phyloP scores from a whole-genome alignment of 92 coral and sea anemone genomes.

The Epizoanthus stellaris region DNA sequence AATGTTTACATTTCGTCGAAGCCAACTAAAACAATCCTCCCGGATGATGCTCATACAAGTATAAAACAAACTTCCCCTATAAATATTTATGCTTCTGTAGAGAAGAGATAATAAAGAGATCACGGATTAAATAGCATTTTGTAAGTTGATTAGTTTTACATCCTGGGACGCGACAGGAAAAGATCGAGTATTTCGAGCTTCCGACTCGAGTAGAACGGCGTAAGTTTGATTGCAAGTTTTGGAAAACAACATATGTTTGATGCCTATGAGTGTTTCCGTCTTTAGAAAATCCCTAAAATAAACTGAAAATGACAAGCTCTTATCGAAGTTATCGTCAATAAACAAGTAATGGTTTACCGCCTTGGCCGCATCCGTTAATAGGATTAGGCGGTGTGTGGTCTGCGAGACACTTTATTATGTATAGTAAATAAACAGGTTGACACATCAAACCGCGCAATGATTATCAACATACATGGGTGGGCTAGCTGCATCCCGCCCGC shows the following conservation, averaged over 20 bases:
- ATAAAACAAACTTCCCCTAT: constrained; percentile 69
- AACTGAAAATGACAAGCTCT: not conserved
- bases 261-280: not conserved
- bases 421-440: constrained; percentile 73
- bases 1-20: constrained; percentile 21
- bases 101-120: constrained; percentile 64
- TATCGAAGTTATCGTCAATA: constrained; percentile 35
- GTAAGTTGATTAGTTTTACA: constrained; percentile 56
- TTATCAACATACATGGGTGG: constrained; percentile 33
- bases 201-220: not conserved
- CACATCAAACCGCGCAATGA: constrained; percentile 52
- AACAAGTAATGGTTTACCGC: constrained; percentile 51
- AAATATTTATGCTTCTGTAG: constrained; percentile 70
- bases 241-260: constrained; percentile 6
- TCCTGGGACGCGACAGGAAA: constrained; percentile 18
- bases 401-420: constrained; percentile 64
- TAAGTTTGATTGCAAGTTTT: not conserved
- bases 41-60: constrained; percentile 57
- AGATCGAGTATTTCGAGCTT: not conserved
- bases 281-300: constrained; percentile 9
- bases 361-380: constrained; percentile 32
- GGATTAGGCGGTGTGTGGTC: constrained; percentile 60
- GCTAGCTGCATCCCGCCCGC: constrained; percentile 8
- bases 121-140: constrained; percentile 48
- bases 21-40: constrained; percentile 57